Evolutionary conservation across 2,797 vertebrate genomes (phyloP), one percentile per base, ranked within the genome.

Genomic region (Cirrhinus molitorella): DNA sequence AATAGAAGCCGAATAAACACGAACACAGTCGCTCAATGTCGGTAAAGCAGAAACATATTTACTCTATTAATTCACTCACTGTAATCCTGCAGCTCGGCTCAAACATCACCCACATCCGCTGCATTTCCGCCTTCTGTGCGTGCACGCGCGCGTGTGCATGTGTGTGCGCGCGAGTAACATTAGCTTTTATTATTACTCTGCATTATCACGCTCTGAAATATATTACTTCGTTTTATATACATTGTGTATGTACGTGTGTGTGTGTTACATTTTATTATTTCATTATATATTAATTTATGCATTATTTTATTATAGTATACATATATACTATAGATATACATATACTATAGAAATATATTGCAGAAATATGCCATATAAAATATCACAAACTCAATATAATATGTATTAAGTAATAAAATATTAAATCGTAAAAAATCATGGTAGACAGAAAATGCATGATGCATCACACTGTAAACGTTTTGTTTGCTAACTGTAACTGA

Each of bases 51-150:
- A 55, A n/a, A 55, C 21, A 2, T 10, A 10, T n/a, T 57, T 40
- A 55, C 21, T 37, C 3, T 21, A 1, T n/a, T 5, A 61, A 23
- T 23, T 4, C 4, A 81, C 80, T 81, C 68, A 81, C 80, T 31
- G 68, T 51, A 31, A 81, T 47, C 23, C 40, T 47, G 67, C 37
- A 34, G 66, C 68, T 81, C 17, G 43, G 53, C 37, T 31, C 8
- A 5, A 63, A 47, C 59, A 63, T 63, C 67, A 17, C 11, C 4
- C 4, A 81, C 67, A 11, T 72, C 67, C 79, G 67, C 40, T n/a
- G 43, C 79, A 81, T 81, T 81, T 81, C 79, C 79, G 79, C 79
- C 11, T 1, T 53, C 16, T n/a, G 43, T n/a, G 45, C 19, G 67
- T 19, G 79, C 51, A 51, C 66, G 53, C 45, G 57, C 6, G 55